Base-by-base conservation (phyloP, 92 coral and sea anemone genomes). In the Actinernus sp. region DNA sequence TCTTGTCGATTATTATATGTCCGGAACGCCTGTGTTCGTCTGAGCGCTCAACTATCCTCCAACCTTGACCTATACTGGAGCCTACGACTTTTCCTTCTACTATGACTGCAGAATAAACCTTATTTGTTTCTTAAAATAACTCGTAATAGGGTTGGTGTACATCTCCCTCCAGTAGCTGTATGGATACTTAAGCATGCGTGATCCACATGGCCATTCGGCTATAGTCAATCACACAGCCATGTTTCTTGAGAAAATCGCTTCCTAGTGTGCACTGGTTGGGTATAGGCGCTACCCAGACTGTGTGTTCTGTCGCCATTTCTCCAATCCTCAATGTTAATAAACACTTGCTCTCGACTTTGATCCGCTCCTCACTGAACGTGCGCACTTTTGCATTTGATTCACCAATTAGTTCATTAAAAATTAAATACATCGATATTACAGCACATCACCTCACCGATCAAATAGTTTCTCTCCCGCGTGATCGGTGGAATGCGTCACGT, bases 261-360 rank as follows among this genome's bases (percentile, higher is more conserved):
- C 91, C 86, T 12, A 78, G 72, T 50, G 63, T 49, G 18, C 79
- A 71, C 46, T n/a, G n/a, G n/a, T n/a, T n/a, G n/a, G n/a, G n/a
- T n/a, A n/a, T n/a, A n/a, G n/a, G n/a, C n/a, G n/a, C 82, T 20
- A 71, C 55, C 73, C 79, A 61, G 6, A 66, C 58, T 49, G 56
- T 80, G 29, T 78, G 82, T 19, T 8, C 21, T 7, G 55, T 64
- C 23, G 43, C 17, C 11, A 55, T 58, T 38, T 63, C 72, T 17
- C 86, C 86, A 49, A 78, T 32, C 22, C 38, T 41, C 16, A 74
- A 27, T 2, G 61, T 10, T 13, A 74, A 20, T 31, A 12, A 20
- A 25, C 41, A 33, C 38, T 47, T 58, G 6, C 28, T 28, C 1
- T 48, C 7, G 2, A 63, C 61, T 3, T 50, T 32, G 25, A 66